Evolutionary conservation across 2,888 invertebrate genomes (phyloP).

Genomic region (Deroplatys truncata): DNA sequence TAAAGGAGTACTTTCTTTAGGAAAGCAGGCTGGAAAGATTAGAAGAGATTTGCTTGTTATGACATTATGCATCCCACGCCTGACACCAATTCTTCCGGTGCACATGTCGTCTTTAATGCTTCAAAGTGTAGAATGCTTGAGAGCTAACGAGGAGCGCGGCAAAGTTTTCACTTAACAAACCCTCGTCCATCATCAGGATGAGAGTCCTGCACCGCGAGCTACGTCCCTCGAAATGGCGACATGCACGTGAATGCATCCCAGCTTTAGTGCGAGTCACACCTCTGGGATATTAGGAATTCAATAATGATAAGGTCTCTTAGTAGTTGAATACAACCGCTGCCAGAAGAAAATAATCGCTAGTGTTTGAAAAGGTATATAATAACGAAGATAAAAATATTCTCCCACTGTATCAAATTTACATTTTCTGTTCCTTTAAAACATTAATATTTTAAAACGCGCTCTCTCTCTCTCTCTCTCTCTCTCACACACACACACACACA

Average conservation of each 20-base stretch:
- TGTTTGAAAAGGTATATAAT: too few relatives aligned
- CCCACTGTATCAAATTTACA: too few relatives aligned
- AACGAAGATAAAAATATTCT: too few relatives aligned
- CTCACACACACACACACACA: too few relatives aligned
- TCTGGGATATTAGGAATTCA: neutral
- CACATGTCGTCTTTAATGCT: neutral
- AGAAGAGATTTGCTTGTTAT: slow-evolving; percentile 10
- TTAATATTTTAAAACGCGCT: too few relatives aligned
- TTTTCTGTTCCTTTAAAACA: too few relatives aligned
- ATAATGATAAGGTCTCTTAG: too few relatives aligned
- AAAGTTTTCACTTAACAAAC: neutral
- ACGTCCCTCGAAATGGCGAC: neutral
- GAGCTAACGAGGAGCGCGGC: neutral
- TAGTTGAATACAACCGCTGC: too few relatives aligned
- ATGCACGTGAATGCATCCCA: neutral
- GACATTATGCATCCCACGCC: slow-evolving; percentile 18
- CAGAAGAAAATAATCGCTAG: too few relatives aligned
- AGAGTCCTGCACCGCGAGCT: neutral
- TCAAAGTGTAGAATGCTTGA: neutral
- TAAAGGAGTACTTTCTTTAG: neutral
- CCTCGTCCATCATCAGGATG: neutral
- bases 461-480: too few relatives aligned
- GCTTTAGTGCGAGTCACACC: neutral
- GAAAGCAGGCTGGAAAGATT: neutral
- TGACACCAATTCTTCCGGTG: slow-evolving; percentile 6